Evolutionary conservation across 2,113 vertebrate genomes (phyloP), one percentile per base, ranked within the genome.

Genomic region (Rhinopomastus cyanomelas): DNA sequence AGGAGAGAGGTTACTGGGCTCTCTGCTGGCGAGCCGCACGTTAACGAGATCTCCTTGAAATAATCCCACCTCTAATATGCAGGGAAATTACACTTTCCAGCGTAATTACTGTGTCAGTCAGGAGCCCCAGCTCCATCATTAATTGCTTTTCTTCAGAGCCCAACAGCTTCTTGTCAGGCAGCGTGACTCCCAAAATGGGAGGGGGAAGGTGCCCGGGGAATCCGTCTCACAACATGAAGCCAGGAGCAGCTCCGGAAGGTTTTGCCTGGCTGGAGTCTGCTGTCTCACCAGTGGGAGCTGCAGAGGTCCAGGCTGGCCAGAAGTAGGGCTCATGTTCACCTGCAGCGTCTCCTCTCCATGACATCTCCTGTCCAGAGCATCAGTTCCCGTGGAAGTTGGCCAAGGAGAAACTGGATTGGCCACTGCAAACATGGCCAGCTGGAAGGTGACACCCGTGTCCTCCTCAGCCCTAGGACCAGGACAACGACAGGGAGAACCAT

Each of bases 81-180:
- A 96, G 81, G 49, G 95, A 94, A 97, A 97, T 97, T 95, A 97
- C 89, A 97, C 96, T 97, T 96, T 95, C 88, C 78, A 95, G 76
- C 2, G 1, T 96, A 96, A 97, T 97, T 96, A 96, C 87, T 95
- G n/a, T 96, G 93, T 96, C 96, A 97, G 83, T 96, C 46, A 81
- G 97, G 95, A 69, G 65, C 56, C 76, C n/a, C 85, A 94, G 76
- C 80, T 97, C 85, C 85, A 78, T 78, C 83, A 94, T 84, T 96
- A 96, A 95, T 93, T 95, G 68, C 93, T 96, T 97, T 90, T 93
- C 64, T 95, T 36, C 59, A 80, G 81, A 95, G 96, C 93, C 90
- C 56, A 94, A 65, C 53, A 95, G 60, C 52, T 94, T 91, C 72
- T 94, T 95, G 74, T 66, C 78, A 95, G 81, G 74, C 49, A 88